Conservation (phyloP, 2,888 invertebrate species). For the Ophraella communa region DNA sequence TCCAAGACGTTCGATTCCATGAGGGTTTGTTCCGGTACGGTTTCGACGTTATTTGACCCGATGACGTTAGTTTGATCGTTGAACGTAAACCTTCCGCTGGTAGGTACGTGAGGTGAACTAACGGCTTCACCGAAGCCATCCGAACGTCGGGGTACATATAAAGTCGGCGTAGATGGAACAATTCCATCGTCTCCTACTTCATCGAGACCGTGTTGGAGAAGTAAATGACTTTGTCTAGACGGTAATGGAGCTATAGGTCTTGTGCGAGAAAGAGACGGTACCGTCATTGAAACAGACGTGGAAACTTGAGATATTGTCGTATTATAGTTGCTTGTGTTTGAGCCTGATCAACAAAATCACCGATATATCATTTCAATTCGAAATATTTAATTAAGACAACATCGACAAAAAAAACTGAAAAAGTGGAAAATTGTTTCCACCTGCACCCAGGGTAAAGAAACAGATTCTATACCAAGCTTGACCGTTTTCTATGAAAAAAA, state of each 20-base stretch:
- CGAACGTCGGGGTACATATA: conserved; percentile 80
- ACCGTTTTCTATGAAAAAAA: too few relatives aligned
- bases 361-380: not conserved
- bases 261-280: conserved; percentile 63
- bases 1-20: conserved; percentile 51
- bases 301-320: conserved; percentile 48
- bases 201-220: conserved; percentile 63
- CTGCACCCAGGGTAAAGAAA: too few relatives aligned
- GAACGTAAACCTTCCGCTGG: conserved; percentile 69
- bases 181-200: conserved; percentile 77
- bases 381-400: not conserved
- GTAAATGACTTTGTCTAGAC: conserved; percentile 60
- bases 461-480: too few relatives aligned
- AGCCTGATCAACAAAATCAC: conserved; percentile 35
- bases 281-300: conserved; percentile 55
- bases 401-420: not conserved
- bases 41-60: conserved; percentile 43
- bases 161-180: conserved; percentile 88
- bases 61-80: conserved; percentile 58
- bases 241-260: conserved; percentile 62
- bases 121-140: conserved; percentile 93
- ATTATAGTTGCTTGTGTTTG: conserved; percentile 43
- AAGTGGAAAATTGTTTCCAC: not conserved
- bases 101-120: conserved; percentile 83
- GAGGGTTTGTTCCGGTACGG: conserved; percentile 56